These are phyloP conservation scores for Anoplius nigerrimus DNA, from an alignment of 2,888 invertebrate genomes.

Conservation along the genomic window DNA sequence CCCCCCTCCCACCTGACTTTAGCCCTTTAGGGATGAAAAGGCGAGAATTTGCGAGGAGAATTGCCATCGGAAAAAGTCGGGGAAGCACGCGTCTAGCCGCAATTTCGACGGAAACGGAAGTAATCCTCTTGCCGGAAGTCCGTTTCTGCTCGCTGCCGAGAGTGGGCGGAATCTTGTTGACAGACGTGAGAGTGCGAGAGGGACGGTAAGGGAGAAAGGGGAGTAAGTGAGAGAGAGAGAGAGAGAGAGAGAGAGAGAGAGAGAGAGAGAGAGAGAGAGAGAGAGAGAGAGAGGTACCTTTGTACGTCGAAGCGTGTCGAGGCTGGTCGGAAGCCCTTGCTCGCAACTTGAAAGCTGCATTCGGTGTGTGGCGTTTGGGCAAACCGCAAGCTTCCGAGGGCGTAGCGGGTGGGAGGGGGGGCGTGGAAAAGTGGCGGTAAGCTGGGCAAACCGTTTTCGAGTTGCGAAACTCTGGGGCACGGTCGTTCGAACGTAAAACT, in stretches of 20 bases:
- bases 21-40: too few species aligned
- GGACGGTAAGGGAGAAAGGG: not conserved
- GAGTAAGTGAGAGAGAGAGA: not conserved
- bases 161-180: too few species aligned
- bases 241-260: not conserved
- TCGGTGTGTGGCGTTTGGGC: slow-evolving; percentile 20
- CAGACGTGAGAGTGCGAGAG: not conserved
- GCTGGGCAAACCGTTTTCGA: slow-evolving; percentile 21
- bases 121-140: too few species aligned
- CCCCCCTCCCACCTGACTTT: too few species aligned
- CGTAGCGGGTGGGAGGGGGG: not conserved
- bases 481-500: slow-evolving; percentile 1
- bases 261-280: not conserved
- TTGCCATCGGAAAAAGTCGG: too few species aligned
- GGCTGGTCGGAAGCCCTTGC: slow-evolving; percentile 16
- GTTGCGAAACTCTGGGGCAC: slow-evolving; percentile 22
- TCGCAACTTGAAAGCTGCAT: slow-evolving; percentile 20
- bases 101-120: too few species aligned
- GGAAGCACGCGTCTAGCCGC: too few species aligned
- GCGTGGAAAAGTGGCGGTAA: slow-evolving; percentile 6
- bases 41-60: too few species aligned
- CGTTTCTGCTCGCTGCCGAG: too few species aligned
- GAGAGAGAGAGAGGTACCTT: not conserved
- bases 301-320: slow-evolving; percentile 22
- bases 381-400: slow-evolving; percentile 26